Base-by-base conservation (phyloP, 2,797 vertebrate genomes). In the Danio jaintianensis region DNA sequence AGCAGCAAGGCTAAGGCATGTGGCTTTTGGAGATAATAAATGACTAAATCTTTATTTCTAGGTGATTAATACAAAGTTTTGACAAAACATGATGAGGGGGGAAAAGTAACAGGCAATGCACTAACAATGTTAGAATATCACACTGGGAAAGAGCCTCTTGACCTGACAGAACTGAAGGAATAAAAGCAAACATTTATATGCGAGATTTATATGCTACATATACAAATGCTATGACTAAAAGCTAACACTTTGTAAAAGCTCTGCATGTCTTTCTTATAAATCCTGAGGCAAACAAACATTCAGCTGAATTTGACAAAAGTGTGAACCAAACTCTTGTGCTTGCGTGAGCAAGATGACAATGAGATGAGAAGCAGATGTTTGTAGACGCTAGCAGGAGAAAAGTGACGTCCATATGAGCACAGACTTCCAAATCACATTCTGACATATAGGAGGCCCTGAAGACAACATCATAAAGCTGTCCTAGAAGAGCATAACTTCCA, bases 331-430 rank as follows among this genome's bases (percentile, higher is more conserved):
- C 40, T 64, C 48, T 45, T 56, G 29, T 62, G 40, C 20, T 15
- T 68, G 70, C 62, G 47, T 75, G 67, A 52, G 63, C 11, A n/a
- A 79, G 43, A 68, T 64, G 40, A 61, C 71, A 61, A 55, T 40
- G 36, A 52, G 66, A 86, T 80, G 61, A 55, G 62, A 62, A 85
- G 67, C 79, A 81, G 80, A 83, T 85, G 82, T 69, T 58, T 48
- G 68, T 18, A 68, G 50, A 80, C 15, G 20, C 50, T 11, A 38
- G 47, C 62, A 42, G 71, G 45, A 75, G 53, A 68, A 74, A 48
- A 6, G 1, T 81, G 63, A 75, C 53, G 62, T 75, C 20, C 52
- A 75, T 11, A 7, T 29, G 10, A 61, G 71, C n/a, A 43, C 29
- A 68, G 62, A 59, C 10, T 70, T 82, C 63, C 58, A 40, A 45